Evolutionary conservation across 2,797 vertebrate genomes (phyloP), one percentile per base, ranked within the genome.

Genomic region (Sebastolobus alascanus): DNA sequence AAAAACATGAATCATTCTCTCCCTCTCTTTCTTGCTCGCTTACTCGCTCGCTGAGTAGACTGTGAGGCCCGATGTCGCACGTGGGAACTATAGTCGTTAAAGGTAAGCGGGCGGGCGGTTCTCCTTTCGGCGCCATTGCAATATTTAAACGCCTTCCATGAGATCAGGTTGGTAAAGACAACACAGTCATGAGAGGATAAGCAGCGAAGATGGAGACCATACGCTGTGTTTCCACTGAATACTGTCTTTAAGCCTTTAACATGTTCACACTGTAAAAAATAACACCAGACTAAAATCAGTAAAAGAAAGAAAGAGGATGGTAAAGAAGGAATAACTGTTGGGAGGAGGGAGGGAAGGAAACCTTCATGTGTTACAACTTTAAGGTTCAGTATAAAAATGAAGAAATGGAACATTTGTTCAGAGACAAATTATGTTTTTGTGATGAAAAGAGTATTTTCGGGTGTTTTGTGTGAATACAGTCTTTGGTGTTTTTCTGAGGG

Each of bases 401-500:
- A 67, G 58, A 78, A 54, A 46, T 13, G 22, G 6, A 78, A 37
- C 59, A 31, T 80, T 77, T 74, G 70, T 79, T 86, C 58, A 71
- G 18, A 75, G 71, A 35, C 20, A 46, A 63, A 83, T 66, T 6
- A 69, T 68, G 70, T 80, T 81, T 83, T 60, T 68, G 77, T 79
- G 77, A 74, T 78, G 82, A 84, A 68, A 77, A 80, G 76, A 20
- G 27, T 82, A 76, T 77, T 81, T 79, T 79, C 4, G 63, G 61
- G 22, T 79, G 75, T 85, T 86, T 78, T 80, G 84, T 87, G 84
- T 77, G 86, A 84, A 60, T 54, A 37, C 72, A 79, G 61, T 64
- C 69, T 75, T 68, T 12, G 35, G 66, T 79, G 72, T 83, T 85
- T 69, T 77, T 73, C 65, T 70, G 72, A 59, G 73, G 22, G 82